These are phyloP conservation scores for Danio aesculapii DNA, from an alignment of 2,797 vertebrate species.

Conservation along the genomic window DNA sequence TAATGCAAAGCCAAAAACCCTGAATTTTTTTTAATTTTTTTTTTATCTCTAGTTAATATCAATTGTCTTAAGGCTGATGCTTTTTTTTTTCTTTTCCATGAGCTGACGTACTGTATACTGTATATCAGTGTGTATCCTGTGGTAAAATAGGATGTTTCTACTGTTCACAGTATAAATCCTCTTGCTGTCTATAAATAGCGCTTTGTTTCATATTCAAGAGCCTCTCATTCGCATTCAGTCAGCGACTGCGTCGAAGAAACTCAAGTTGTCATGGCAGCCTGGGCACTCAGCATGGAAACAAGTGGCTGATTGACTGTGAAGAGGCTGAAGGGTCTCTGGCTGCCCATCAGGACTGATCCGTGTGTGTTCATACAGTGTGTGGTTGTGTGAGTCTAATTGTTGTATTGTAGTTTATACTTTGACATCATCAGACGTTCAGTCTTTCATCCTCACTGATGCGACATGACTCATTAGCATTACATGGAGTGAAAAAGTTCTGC, in stretches of 20 bases:
- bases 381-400: not conserved
- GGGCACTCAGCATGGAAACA: slow-evolving; percentile 56
- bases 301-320: slow-evolving; percentile 62
- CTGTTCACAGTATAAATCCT: not conserved
- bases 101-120: too few relatives aligned
- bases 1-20: too few relatives aligned
- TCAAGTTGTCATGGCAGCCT: slow-evolving; percentile 65
- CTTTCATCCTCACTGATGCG: not conserved
- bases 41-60: too few relatives aligned
- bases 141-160: not conserved
- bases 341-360: slow-evolving; percentile 58
- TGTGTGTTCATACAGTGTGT: not conserved
- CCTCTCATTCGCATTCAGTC: slow-evolving; percentile 53
- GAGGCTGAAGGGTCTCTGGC: slow-evolving; percentile 58
- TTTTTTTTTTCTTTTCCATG: too few relatives aligned
- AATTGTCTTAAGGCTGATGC: too few relatives aligned
- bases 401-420: not conserved
- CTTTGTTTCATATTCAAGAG: slow-evolving; percentile 13
- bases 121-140: not conserved
- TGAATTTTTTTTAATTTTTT: too few relatives aligned
- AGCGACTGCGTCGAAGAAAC: slow-evolving; percentile 54
- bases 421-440: not conserved
- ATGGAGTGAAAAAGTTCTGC: not conserved
- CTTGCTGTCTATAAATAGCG: slow-evolving; percentile 3
- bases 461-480: slow-evolving; percentile 8